Base-by-base conservation (phyloP, 2,797 vertebrate species). In the Gymnocypris eckloni region DNA sequence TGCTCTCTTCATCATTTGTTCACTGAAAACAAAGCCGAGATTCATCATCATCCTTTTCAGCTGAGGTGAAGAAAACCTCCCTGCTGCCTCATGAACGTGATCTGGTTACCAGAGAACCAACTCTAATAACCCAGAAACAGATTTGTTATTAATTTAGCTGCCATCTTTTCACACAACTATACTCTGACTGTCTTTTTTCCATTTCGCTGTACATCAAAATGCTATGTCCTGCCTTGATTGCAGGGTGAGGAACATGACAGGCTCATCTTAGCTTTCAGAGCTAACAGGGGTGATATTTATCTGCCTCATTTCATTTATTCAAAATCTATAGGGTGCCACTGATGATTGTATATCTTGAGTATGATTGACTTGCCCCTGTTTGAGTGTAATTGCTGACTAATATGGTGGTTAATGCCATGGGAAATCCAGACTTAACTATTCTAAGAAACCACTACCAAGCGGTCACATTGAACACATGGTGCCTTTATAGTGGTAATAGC, bases 151-250 rank as follows among this genome's bases (percentile, higher is more conserved):
- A 71, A 15, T 43, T 71, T 70, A 82, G 48, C 80, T 70, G 33
- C 80, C 22, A 71, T 70, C 18, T 16, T 70, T 69, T 45, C 3
- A 85, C 76, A 43, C 37, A 25, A 61, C 12, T 71, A 22, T 56
- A 48, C 39, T 16, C 75, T 37, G 10, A 59, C 75, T 33, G 66
- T 43, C 16, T 54, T 67, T 79, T 72, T 45, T 22, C 15, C 45
- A 56, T 79, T 48, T 33, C 64, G 66, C 70, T 84, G 66, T 67
- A 81, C 70, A 84, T 52, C 48, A 73, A 78, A 76, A 83, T 76
- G 52, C 39, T 37, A 87, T 45, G 52, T 77, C 16, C 33, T 64
- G 45, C 18, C 41, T 81, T 84, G 45, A 84, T 80, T 86, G 84
- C 67, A 41, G 33, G 33, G 76, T 5, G 6, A 70, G 33, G 50